Evolutionary conservation across 2,888 invertebrate genomes (phyloP), one percentile per base, ranked within the genome.

Genomic region (Dyspetes luteomarginatus): DNA sequence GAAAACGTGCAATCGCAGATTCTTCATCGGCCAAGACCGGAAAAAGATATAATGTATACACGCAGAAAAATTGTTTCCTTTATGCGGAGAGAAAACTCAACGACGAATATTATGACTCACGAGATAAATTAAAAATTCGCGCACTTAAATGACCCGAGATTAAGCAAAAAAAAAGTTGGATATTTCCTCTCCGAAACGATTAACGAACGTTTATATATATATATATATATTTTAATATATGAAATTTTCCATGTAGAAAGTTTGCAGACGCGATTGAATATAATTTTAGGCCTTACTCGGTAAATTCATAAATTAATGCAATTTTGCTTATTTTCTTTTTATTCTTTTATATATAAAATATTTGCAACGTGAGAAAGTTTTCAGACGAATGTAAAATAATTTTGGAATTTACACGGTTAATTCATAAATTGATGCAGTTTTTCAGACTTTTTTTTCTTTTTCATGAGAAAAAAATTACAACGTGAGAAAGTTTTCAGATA

Each of bases 1-100:
- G 69, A 43, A 7, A 72, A 28, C 72, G 71, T 55, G 67, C 69
- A 72, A 76, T 80, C 55, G 72, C 41, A 12, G 24, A 36, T 12
- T 71, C 28, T 36, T 45, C 12, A 65, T 71, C 50, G 60, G 30
- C 36, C 7, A 69, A 65, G n/a, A 43, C 28, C 41, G 58, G 52
- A 72, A 64, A 68, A 75, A 65, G 19, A 41, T n/a, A n/a, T n/a
- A n/a, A n/a, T n/a, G n/a, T n/a, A 52, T 5, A 36, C 9, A 36
- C 9, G n/a, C n/a, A n/a, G n/a, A n/a, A 36, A 36, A 36, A 36
- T 36, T 36, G 36, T 36, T 7, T 9, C 36, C 36, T 1, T 12
- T 7, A 36, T 36, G 2, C 0, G 2, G 12, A 7, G 5, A 45
- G 17, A 45, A 45, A 1, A 2, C 48, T 15, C 15, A 17, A 48